Evolutionary conservation across 2,797 vertebrate species (phyloP), one percentile per base, ranked within the genome.

Genomic region (Leptoclinus maculatus): DNA sequence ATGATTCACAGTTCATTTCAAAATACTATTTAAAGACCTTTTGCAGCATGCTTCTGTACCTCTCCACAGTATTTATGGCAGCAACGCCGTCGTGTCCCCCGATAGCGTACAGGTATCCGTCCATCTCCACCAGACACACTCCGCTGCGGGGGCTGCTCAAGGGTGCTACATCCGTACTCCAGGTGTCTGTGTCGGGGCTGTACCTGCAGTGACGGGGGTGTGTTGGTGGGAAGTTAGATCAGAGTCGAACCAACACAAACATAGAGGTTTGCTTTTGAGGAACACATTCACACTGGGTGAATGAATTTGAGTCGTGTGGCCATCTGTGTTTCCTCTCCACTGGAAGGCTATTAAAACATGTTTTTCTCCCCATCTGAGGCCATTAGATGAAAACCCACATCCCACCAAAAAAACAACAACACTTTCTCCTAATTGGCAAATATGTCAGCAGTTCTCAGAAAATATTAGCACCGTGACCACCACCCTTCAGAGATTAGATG

Each of bases 141-240:
- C 91, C 87, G 8, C 83, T 88, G 79, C 93, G 93, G 69, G 93
- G 91, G 82, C 89, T 83, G 78, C 89, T 93, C 70, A 95, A 90
- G 32, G 91, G 87, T 19, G 92, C 92, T 84, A 94, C 92, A 36
- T 94, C 89, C 58, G 83, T 74, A 58, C 90, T 95, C 94, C 93
- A 95, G 77, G 83, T 87, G 72, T 93, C 92, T 17, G 80, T 86
- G 80, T 87, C 87, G 16, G 93, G 91, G 71, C 88, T 72, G 66
- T 93, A 94, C 84, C 94, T 94, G 88, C 25, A 56, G 32, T 27
- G 66, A 80, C 29, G 69, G 23, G 13, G 58, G 58, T 0, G 73
- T 43, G 60, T 13, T 51, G 14, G 21, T 1, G 43, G 59, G 29
- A 34, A 7, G 32, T 47, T 47, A 62, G 60, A 76, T 68, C 29